Evolutionary conservation across 1,140 invertebrate genomes (phyloP), one percentile per base, ranked within the genome.

Genomic region (Lordiphosa mommai): DNA sequence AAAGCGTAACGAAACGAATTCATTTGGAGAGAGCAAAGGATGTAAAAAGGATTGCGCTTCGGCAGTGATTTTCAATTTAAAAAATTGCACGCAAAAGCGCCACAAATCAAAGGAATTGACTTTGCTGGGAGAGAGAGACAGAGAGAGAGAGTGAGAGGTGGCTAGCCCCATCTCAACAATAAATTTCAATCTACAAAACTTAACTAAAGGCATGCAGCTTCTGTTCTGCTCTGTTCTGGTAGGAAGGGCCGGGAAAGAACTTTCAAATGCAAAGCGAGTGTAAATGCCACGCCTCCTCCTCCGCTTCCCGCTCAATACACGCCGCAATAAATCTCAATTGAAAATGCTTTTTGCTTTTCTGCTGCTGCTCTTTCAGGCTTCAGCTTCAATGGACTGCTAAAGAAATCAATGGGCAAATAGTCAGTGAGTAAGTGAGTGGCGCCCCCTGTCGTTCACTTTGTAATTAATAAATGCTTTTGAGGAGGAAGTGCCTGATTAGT

Each of bases 61-160:
- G 68, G 77, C 77, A 84, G 77, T 82, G 77, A 82, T 84, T 82
- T 82, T 82, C 77, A 84, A 82, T 84, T 82, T 82, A 69, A 84
- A 82, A 82, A 82, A 82, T 84, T 84, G 77, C 77, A 82, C 77
- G 77, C 77, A 82, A 82, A 77, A 82, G 77, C 77, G 77, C 77
- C 77, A 82, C 77, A 82, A 82, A 82, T 82, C 77, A 82, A 82
- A 82, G 77, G 77, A 82, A 82, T 82, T 82, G 77, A 82, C 77
- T 82, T 76, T 68, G 74, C 61, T 61, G 29, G 1, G 8, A 12
- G 12, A 6, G 29, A 12, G 34, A 49, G 51, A 20, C 29, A 37
- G 20, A 30, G 53, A 17, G 44, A 33, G 46, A 44, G 55, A 43
- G 7, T 16, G 37, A 32, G 61, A 12, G 27, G 52, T 9, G 43